Percentiles rank a stretch among this genome's conserved stretches.
Evolutionary conservation across 2,797 vertebrate species (phyloP).

Genomic region (Brachyalestes nurse): DNA sequence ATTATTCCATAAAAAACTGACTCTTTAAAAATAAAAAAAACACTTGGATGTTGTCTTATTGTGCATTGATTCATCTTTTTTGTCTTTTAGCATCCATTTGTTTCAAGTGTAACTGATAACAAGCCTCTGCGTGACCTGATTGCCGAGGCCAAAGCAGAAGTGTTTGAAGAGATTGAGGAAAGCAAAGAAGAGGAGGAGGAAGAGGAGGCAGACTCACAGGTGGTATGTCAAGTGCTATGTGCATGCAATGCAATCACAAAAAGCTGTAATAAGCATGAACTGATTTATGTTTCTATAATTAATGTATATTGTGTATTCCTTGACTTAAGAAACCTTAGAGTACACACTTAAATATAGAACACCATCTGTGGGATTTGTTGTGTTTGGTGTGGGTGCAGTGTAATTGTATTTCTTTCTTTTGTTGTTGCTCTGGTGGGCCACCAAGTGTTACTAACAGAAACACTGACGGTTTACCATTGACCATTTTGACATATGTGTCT

Average conservation of each 20-base stretch:
- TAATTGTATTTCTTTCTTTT: no score
- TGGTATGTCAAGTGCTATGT: slow-evolving; percentile 74
- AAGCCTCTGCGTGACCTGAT: slow-evolving; percentile 93
- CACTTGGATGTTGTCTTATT: background rate
- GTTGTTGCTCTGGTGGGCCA: no score
- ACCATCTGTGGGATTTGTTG: no score
- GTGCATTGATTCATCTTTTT: background rate
- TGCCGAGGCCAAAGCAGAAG: slow-evolving; percentile 97
- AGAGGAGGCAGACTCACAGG: slow-evolving; percentile 88
- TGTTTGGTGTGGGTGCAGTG: no score
- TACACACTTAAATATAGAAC: background rate
- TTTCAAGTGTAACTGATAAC: slow-evolving; percentile 84
- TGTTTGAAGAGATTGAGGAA: slow-evolving; percentile 95
- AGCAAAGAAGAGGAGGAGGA: slow-evolving; percentile 98
- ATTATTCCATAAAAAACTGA: background rate
- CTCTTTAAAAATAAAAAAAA: background rate
- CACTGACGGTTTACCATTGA: background rate
- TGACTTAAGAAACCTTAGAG: background rate
- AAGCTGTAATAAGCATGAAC: background rate
- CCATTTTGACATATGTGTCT: slow-evolving; percentile 15
- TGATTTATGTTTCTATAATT: background rate
- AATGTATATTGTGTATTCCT: background rate
- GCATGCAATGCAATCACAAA: background rate
- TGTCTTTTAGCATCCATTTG: slow-evolving; percentile 89
- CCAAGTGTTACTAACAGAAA: no score